Evolutionary conservation across 2,797 vertebrate species (phyloP), one percentile per base, ranked within the genome.

Genomic region (Anniella stebbinsi): DNA sequence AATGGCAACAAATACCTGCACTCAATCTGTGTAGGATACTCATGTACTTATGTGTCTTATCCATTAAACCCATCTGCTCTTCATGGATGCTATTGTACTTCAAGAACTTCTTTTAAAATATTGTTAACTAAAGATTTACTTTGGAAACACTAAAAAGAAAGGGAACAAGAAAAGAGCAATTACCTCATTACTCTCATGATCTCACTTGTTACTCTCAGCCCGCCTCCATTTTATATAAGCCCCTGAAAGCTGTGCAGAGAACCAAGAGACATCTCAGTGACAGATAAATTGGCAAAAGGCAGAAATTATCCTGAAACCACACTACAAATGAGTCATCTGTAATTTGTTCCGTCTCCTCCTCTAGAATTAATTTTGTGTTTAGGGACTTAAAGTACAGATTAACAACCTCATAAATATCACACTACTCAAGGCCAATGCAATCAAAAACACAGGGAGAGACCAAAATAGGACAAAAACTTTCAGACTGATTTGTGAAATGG

Each of bases 81-180:
- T 63, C 91, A 77, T 90, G 83, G 73, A 36, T 60, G 81, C 93
- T 91, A 83, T n/a, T 80, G 80, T 91, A 89, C 87, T 69, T 89
- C 91, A 92, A 93, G 78, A 77, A 86, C 48, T 57, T 90, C 92
- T 86, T 45, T 66, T 28, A 80, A 45, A 94, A 94, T 94, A 94
- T 94, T 88, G 94, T 92, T 67, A 93, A 95, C 67, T 93, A 95
- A 94, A 96, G 93, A 93, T 94, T 96, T 95, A 83, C 67, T 92
- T 95, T 95, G 90, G 92, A 95, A 91, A 81, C 45, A 92, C 80
- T 82, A 84, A 89, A 89, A 93, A 77, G 67, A 92, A 95, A 91
- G 60, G 69, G 17, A 78, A 36, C 86, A 57, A 88, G 86, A 93
- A 92, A 90, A 85, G 87, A 93, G 89, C 85, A 80, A 94, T 93